Percentiles rank a stretch among this genome's conserved stretches.
Evolutionary conservation across 2,797 vertebrate species (phyloP).

Genomic region (Sparus aurata): DNA sequence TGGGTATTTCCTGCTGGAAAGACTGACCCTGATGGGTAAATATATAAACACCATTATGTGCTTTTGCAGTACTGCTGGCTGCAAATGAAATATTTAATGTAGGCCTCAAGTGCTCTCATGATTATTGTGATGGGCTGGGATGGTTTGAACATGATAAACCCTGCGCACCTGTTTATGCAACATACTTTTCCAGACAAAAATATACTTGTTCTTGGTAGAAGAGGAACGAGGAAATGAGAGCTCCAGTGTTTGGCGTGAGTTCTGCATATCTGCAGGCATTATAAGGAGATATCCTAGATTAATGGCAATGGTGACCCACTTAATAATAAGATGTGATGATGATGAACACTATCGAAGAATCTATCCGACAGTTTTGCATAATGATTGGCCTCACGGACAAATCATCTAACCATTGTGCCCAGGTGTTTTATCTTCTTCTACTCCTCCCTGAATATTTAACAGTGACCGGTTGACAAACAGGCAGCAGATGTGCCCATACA

Average conservation of each 20-base stretch:
- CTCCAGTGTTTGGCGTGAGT: not conserved
- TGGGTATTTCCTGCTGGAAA: conserved; percentile 36
- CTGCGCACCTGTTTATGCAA: conserved; percentile 64
- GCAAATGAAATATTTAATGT: conserved; percentile 65
- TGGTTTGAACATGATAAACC: conserved; percentile 59
- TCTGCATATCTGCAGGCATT: not conserved
- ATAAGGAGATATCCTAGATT: not conserved
- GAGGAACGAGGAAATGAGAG: conserved; percentile 13
- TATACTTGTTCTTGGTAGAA: conserved; percentile 11
- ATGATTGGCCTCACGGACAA: not conserved
- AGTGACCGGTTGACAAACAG: not conserved
- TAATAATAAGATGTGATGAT: conserved; percentile 7
- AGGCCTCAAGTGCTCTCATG: conserved; percentile 67
- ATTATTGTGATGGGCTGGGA: conserved; percentile 59
- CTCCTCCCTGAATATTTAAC: not conserved
- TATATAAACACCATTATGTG: conserved; percentile 66
- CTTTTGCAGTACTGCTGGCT: conserved; percentile 50
- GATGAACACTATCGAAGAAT: not conserved
- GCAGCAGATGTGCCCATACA: not conserved
- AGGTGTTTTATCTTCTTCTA: not conserved
- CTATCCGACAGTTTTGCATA: not conserved
- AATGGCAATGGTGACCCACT: not conserved
- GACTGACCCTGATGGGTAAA: conserved; percentile 55
- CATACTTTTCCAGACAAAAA: conserved; percentile 45
- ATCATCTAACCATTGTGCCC: not conserved